A percentile compares a stretch with the other conserved stretches of the same genome.
Evolutionary conservation across 2,888 invertebrate genomes (phyloP).

Genomic region (Anticlea derivata): DNA sequence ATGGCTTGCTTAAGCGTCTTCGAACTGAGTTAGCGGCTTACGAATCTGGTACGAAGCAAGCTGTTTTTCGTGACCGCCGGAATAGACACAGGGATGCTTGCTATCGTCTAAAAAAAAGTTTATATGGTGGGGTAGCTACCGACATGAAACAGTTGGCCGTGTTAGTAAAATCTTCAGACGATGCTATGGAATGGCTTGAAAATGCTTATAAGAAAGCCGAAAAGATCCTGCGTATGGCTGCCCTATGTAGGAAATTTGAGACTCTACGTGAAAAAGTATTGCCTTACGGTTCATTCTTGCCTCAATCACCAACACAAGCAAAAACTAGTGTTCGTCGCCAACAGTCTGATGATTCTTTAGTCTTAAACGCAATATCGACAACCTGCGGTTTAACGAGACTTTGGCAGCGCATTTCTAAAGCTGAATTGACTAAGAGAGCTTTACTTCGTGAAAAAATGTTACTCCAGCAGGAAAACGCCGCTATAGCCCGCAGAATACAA

Average conservation of each 20-base stretch:
- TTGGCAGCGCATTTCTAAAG: constrained; percentile 73
- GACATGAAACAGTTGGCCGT: constrained; percentile 56
- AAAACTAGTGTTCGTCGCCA: constrained; percentile 50
- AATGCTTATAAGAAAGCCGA: constrained; percentile 72
- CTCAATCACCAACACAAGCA: constrained; percentile 52
- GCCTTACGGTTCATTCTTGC: constrained; percentile 59
- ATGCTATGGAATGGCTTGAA: constrained; percentile 67
- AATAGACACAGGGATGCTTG: constrained; percentile 67
- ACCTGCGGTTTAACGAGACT: constrained; percentile 66
- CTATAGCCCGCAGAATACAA: constrained; percentile 50
- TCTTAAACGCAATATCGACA: constrained; percentile 57
- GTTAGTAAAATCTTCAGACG: constrained; percentile 67
- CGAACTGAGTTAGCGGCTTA: constrained; percentile 67
- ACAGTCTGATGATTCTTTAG: constrained; percentile 60
- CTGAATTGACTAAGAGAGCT: constrained; percentile 66
- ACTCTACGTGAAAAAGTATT: constrained; percentile 79
- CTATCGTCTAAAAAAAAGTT: constrained; percentile 54
- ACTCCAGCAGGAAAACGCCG: constrained; percentile 62
- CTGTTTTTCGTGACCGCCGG: constrained; percentile 70
- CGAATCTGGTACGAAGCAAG: constrained; percentile 75
- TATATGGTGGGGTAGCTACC: constrained; percentile 54
- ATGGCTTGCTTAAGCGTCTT: constrained; percentile 60
- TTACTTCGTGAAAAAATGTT: constrained; percentile 64
- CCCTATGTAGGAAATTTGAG: constrained; percentile 83
- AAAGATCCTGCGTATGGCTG: constrained; percentile 75